Conservation (phyloP, 2,113 vertebrate genomes). For the Cynoglossus semilaevis region DNA sequence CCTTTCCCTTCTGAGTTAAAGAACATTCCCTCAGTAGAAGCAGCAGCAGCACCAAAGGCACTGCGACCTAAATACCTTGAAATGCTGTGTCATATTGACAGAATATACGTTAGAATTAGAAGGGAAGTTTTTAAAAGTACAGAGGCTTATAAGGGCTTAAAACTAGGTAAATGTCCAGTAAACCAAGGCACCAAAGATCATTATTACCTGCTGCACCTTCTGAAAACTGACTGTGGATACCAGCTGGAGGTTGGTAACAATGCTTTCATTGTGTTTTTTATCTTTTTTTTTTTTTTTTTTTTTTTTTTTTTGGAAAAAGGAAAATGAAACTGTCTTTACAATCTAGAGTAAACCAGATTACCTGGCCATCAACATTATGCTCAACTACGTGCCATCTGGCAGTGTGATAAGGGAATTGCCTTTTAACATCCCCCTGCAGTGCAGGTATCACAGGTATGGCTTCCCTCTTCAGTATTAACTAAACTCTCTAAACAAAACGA, state of each 20-base stretch:
- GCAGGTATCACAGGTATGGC: slow-evolving; percentile 61
- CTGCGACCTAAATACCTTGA: neutral
- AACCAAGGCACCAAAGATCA: slow-evolving; percentile 29
- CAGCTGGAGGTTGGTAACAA: slow-evolving; percentile 44
- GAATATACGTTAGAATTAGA: slow-evolving; percentile 60
- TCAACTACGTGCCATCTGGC: slow-evolving; percentile 44
- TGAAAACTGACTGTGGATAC: slow-evolving; percentile 50
- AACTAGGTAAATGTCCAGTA: slow-evolving; percentile 56
- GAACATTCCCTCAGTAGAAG: neutral
- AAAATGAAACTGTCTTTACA: neutral
- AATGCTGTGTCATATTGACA: slow-evolving; percentile 61
- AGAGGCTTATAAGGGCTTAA: slow-evolving; percentile 42
- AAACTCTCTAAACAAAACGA: neutral
- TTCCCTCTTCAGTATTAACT: neutral
- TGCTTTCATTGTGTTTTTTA: neutral
- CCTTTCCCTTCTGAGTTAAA: neutral
- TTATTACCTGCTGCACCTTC: slow-evolving; percentile 59
- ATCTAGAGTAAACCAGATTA: slow-evolving; percentile 46
- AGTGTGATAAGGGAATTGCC: slow-evolving; percentile 54
- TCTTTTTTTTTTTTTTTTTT: too few species aligned
- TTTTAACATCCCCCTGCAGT: slow-evolving; percentile 54
- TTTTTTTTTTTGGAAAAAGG: too few species aligned
- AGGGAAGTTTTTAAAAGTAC: slow-evolving; percentile 31
- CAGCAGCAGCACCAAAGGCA: too few species aligned
- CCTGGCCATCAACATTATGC: slow-evolving; percentile 11